phyloP scores from a whole-genome alignment of 2,113 vertebrate genomes.

The Nyctereutes procyonoides region DNA sequence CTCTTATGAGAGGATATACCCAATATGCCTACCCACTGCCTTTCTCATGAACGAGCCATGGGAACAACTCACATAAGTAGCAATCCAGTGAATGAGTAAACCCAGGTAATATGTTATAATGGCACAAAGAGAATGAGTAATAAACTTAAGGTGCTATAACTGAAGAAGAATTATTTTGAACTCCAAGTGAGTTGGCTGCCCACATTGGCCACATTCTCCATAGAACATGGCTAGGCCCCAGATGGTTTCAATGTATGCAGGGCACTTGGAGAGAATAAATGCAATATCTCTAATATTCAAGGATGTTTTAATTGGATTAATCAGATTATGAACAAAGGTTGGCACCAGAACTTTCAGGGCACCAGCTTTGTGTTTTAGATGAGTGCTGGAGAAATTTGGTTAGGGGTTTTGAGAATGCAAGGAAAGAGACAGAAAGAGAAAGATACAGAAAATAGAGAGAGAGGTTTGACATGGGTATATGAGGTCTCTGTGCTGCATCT shows the following conservation, averaged over 20 bases:
- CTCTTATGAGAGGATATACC: background rate
- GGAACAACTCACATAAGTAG: rapidly evolving
- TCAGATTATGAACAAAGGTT: background rate
- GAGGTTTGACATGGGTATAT: rapidly evolving
- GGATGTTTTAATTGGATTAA: background rate
- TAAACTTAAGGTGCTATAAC: background rate
- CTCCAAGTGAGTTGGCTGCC: too few relatives aligned
- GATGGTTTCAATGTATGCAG: background rate
- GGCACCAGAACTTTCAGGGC: background rate
- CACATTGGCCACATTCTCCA: background rate
- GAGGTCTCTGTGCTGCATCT: too few relatives aligned
- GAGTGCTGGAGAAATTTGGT: background rate
- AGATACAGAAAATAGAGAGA: background rate
- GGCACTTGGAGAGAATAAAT: background rate
- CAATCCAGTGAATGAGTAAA: background rate
- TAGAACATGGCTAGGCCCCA: background rate
- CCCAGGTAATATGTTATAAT: background rate
- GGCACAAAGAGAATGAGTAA: background rate
- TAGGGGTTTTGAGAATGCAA: background rate
- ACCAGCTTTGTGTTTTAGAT: background rate
- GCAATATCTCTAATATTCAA: background rate
- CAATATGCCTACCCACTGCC: too few relatives aligned
- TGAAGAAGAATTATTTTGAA: background rate
- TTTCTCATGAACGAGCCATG: background rate
- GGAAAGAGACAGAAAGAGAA: background rate